These are phyloP conservation scores for Melanerpes formicivorus DNA, from an alignment of 2,113 vertebrate species.

Conservation along the genomic window DNA sequence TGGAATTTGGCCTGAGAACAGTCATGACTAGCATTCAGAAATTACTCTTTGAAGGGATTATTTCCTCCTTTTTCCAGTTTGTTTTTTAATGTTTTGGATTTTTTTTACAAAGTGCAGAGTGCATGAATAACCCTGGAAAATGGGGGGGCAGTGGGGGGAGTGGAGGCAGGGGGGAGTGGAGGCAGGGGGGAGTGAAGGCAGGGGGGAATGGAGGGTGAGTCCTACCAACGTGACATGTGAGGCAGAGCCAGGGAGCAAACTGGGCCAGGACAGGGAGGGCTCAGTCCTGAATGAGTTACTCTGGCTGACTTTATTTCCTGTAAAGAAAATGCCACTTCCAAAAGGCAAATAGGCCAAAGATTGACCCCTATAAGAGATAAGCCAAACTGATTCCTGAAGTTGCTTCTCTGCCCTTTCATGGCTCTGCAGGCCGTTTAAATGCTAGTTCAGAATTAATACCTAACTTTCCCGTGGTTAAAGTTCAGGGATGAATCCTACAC, in stretches of 20 bases:
- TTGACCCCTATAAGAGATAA: background rate
- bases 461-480: background rate
- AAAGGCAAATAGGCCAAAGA: background rate
- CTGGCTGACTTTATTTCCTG: background rate
- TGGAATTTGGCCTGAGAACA: background rate
- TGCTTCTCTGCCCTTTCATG: background rate
- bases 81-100: too few species aligned
- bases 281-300: background rate
- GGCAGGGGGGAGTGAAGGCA: background rate
- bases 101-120: background rate
- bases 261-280: background rate
- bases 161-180: too few species aligned
- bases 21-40: background rate
- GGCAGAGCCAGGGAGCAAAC: background rate
- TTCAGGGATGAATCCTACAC: background rate
- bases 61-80: background rate
- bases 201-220: background rate
- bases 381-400: background rate
- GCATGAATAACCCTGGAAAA: background rate
- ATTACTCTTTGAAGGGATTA: background rate
- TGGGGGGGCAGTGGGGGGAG: background rate
- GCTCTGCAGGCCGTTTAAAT: background rate
- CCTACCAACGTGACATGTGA: fast-evolving
- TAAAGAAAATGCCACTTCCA: background rate
- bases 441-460: background rate